Evolutionary conservation across 2,113 vertebrate genomes (phyloP), one percentile per base, ranked within the genome.

Genomic region (Sigmodon hispidus): DNA sequence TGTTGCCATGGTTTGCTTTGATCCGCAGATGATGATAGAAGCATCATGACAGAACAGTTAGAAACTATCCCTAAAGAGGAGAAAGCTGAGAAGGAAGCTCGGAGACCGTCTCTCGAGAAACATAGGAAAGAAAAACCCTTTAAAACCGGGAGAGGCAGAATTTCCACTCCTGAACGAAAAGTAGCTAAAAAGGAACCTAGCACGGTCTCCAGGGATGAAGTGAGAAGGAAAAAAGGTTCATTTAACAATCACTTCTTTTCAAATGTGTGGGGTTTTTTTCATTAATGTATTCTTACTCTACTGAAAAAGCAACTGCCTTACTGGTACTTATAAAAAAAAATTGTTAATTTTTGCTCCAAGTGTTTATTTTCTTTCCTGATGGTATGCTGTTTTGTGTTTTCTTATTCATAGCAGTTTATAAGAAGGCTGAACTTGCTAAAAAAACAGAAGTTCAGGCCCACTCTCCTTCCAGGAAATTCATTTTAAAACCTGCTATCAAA

Each of bases 211-310:
- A 99, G 99, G 98, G 99, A 99, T 98, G 99, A 99, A 96, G 98
- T 99, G 98, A 99, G 99, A 99, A 99, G 99, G 99, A 99, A 99
- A 99, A 99, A 99, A 99, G 99, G 99, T 99, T 99, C 98, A 98
- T 98, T 97, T 99, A 98, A 98, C 96, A 97, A 98, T 99, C 98
- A 96, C 98, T 98, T 98, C 97, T 98, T 96, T 97, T 55, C 55
- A 91, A 97, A 0, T 97, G 96, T 55, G 65, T 48, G 10, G 40
- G 40, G 36, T 40, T 95, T 81, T 97, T 95, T 97, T 65, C 91
- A 63, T 43, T 98, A 95, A 96, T 96, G 5, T 84, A 9, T 31
- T 31, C 55, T 98, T 97, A 77, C 94, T 97, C 90, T 97, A 89
- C 96, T 94, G 85, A 96, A 93, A 65, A 94, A 96, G 59, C 96